Base-by-base conservation (phyloP, 2,113 vertebrate genomes). In the Synchiropus splendidus region DNA sequence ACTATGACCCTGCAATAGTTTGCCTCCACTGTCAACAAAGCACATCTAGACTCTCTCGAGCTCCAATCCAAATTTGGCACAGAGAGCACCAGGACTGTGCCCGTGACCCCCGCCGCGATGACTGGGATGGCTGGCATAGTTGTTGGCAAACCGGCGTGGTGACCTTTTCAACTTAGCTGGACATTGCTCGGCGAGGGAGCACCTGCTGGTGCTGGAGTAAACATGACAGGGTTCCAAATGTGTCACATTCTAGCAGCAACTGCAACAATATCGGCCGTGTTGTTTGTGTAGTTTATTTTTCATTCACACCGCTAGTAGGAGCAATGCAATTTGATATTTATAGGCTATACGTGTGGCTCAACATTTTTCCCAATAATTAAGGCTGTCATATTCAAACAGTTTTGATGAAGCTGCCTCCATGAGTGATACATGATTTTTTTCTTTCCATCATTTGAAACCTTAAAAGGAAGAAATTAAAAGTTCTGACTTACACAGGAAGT, bases 141-240 rank as follows among this genome's bases (percentile, higher is more conserved):
- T 62, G 0, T 9, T 36, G 16, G 16, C 36, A 47, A 42, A 44
- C 41, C 27, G 3, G 14, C 44, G 37, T 58, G 42, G 18, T 58
- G 68, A 75, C 76, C 73, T 72, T 77, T 71, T 75, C 63, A 66
- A 63, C 65, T 64, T 44, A 1, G 39, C 54, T 51, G 43, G 40
- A 55, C 61, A 77, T 72, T 77, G 67, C 64, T 71, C 51, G 38
- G 36, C 34, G 6, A 16, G 35, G 15, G 42, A 70, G 39, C 70
- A 74, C 72, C 72, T 80, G 75, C 72, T 67, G 33, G 44, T 12
- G 12, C 27, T n/a, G 13, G 1, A 10, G 18, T 51, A 34, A 6
- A 27, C 9, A 9, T 27, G 10, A 4, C 14, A 4, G 9, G 10
- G 11, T 31, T 34, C 31, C 21, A 27, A 12, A 36, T 1, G 31